phyloP scores from a whole-genome alignment of 1,140 invertebrate species.

The Delia radicum region DNA sequence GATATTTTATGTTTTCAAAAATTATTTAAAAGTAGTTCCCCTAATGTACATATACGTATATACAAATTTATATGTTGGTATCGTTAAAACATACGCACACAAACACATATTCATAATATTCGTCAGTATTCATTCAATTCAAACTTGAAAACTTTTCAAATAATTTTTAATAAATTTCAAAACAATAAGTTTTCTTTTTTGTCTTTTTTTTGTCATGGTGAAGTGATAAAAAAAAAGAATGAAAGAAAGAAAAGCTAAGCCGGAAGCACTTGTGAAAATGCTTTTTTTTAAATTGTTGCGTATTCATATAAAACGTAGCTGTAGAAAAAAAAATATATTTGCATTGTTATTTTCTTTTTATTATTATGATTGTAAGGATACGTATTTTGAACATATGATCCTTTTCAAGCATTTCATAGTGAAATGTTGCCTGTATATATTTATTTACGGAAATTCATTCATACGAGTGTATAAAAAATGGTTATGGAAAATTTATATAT shows the following conservation, averaged over 20 bases:
- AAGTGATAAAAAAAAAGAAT: slow-evolving; percentile 6
- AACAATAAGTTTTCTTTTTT: slow-evolving; percentile 22
- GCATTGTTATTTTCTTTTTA: slow-evolving; percentile 19
- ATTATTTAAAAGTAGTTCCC: neutral
- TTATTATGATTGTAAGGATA: slow-evolving; percentile 11
- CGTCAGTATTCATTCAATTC: neutral
- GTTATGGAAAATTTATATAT: neutral
- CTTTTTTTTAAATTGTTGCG: neutral
- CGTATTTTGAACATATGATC: neutral
- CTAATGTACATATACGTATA: neutral
- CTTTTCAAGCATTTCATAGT: neutral
- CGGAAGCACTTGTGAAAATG: slow-evolving; percentile 11
- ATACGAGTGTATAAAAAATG: neutral
- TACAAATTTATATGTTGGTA: neutral
- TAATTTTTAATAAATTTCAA: slow-evolving; percentile 41
- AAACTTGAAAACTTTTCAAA: slow-evolving; percentile 42
- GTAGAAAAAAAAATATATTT: neutral
- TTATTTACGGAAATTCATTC: neutral
- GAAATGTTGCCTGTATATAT: neutral
- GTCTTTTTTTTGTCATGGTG: neutral
- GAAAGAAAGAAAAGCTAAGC: neutral
- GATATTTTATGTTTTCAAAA: too few relatives aligned
- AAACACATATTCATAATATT: too few relatives aligned
- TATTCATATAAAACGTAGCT: neutral
- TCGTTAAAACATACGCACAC: too few relatives aligned